phyloP scores from a whole-genome alignment of 2,797 vertebrate species.

The Discoglossus pictus region DNA sequence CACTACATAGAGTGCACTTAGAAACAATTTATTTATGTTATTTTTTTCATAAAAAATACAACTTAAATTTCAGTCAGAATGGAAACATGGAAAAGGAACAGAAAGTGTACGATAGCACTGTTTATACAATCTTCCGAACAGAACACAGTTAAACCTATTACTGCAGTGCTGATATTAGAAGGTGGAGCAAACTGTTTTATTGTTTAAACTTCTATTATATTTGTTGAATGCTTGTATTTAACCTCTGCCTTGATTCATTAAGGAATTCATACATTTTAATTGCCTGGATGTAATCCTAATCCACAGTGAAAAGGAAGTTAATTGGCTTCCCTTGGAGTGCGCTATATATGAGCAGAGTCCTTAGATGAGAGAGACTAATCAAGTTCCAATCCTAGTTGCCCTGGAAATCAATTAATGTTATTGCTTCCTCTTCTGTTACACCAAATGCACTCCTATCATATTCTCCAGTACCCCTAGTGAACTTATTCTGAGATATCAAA shows the following conservation, averaged over 20 bases:
- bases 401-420: conserved; percentile 49
- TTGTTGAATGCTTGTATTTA: conserved; percentile 42
- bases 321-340: conserved; percentile 50
- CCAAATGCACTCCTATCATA: conserved; percentile 30
- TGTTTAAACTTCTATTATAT: conserved; percentile 39
- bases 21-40: too few species aligned
- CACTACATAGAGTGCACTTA: too few species aligned
- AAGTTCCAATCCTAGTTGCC: conserved; percentile 41
- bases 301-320: conserved; percentile 42
- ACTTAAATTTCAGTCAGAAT: too few species aligned
- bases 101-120: too few species aligned
- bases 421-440: conserved; percentile 46
- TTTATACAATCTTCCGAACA: too few species aligned
- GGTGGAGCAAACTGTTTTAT: conserved; percentile 7
- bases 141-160: not conserved
- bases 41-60: too few species aligned
- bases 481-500: conserved; percentile 36
- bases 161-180: conserved; percentile 4
- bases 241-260: conserved; percentile 46
- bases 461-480: conserved; percentile 32
- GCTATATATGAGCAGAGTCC: conserved; percentile 37
- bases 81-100: too few species aligned
- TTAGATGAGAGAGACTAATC: conserved; percentile 48
- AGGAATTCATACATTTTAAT: conserved; percentile 47
- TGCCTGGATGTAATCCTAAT: conserved; percentile 46